These are phyloP conservation scores for Sebastes paucispinis DNA, from an alignment of 2,797 vertebrate species.

Conservation along the genomic window DNA sequence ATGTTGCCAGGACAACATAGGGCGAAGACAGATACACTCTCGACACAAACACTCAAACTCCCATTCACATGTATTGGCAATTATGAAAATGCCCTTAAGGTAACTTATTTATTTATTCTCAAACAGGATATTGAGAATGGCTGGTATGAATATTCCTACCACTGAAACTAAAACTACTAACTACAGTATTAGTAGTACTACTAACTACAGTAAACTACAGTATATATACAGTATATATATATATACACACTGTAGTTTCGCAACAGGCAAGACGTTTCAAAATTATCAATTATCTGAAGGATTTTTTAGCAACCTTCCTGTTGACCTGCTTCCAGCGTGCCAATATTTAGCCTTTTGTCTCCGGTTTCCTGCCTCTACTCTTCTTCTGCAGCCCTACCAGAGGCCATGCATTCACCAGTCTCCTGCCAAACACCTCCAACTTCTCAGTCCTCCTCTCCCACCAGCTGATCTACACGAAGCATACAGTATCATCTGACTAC, in stretches of 20 bases:
- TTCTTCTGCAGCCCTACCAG: background rate
- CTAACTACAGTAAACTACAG: too few species aligned
- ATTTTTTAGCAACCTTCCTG: background rate
- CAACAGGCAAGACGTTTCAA: background rate
- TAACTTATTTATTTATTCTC: background rate
- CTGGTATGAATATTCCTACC: background rate
- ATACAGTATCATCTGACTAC: background rate
- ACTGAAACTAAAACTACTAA: too few species aligned
- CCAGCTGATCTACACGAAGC: background rate
- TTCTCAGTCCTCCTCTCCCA: background rate
- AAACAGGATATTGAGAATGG: background rate
- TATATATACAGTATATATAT: too few species aligned
- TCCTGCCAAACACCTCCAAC: background rate
- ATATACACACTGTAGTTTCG: too few species aligned
- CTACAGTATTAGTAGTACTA: too few species aligned
- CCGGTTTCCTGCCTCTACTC: background rate
- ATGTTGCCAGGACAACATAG: background rate
- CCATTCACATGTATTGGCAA: background rate
- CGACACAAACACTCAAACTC: background rate
- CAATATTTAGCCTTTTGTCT: background rate
- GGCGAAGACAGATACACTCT: background rate
- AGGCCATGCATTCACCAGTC: background rate
- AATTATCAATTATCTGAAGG: background rate
- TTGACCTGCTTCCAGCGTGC: background rate
- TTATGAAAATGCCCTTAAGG: background rate